A percentile compares a stretch with the other conserved stretches of the same genome.
Conservation (phyloP, 2,888 invertebrate genomes). For the Mellilla xanthometata region DNA sequence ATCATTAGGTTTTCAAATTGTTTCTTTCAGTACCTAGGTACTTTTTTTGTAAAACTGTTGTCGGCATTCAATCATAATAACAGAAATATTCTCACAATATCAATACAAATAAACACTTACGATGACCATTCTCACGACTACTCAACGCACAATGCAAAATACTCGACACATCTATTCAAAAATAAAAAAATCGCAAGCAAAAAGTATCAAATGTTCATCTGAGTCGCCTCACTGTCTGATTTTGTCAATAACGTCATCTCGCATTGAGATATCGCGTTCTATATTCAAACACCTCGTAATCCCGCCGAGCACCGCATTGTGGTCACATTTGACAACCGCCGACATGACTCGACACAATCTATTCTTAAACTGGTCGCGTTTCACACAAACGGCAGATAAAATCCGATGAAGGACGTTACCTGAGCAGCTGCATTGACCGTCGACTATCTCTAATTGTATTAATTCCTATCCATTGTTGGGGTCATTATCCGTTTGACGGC, state of each 20-base stretch:
- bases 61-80: no score
- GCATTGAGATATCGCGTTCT: conserved; percentile 17
- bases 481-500: conserved; percentile 41
- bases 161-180: neutral
- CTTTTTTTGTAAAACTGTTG: no score
- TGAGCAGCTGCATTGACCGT: conserved; percentile 41
- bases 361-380: conserved; percentile 26
- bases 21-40: no score
- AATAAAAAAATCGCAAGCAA: neutral
- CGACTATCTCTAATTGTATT: conserved; percentile 44
- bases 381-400: conserved; percentile 25
- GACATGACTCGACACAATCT: conserved; percentile 40
- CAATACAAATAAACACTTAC: no score
- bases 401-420: conserved; percentile 34
- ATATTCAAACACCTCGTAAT: conserved; percentile 25
- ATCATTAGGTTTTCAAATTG: no score
- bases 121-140: no score
- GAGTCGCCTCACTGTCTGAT: conserved; percentile 15
- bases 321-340: conserved; percentile 40
- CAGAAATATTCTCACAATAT: no score
- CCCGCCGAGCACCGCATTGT: conserved; percentile 37
- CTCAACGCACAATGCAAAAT: neutral
- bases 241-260: conserved; percentile 22
- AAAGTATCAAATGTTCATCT: neutral
- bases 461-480: conserved; percentile 32